Base-by-base conservation (phyloP, 2,888 invertebrate genomes). In the Nomada goodeniana region DNA sequence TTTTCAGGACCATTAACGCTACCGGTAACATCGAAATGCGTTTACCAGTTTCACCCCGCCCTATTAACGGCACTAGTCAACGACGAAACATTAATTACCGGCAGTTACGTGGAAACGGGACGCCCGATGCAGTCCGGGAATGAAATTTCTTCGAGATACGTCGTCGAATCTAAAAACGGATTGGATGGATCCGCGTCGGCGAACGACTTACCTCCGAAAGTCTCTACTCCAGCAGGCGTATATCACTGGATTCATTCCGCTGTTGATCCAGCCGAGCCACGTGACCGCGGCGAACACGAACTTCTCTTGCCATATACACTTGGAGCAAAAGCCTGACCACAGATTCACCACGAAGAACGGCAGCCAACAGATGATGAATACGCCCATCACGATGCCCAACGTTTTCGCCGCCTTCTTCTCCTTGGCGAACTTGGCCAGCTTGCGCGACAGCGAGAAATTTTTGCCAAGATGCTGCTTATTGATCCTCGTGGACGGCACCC, bases 181-280 rank as follows among this genome's bases (percentile, higher is more conserved):
- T 15, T 20, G 29, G 18, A 20, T 20, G 0, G n/a, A 2, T 18
- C 52, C 36, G 42, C 11, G 9, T 18, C 64, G 2, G 57, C 1
- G 5, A 7, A 23, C n/a, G 5, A 93, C 95, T 95, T 93, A 98
- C 98, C 98, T 97, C 94, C 98, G 95, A 94, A 99, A 99, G 94
- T 99, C 99, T 91, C 98, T 96, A 95, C 98, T 98, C 97, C 99
- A 99, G 93, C 98, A 98, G n/a, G 99, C 99, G 94, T 99, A 99
- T 92, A 99, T 99, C 87, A 99, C 98, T 0, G 99, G 99, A 95
- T 98, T 98, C 98, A 98, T 98, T 82, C 98, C 97, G 64, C 98
- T 98, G 94, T 98, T 98, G 94, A 98, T 97, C 98, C 98, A 98
- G 71, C 98, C 98, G 59, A 98, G 95, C 98, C 98, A 98, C 87